Evolutionary conservation across 2,888 invertebrate species (phyloP), one percentile per base, ranked within the genome.

Genomic region (Tinea pellionella): DNA sequence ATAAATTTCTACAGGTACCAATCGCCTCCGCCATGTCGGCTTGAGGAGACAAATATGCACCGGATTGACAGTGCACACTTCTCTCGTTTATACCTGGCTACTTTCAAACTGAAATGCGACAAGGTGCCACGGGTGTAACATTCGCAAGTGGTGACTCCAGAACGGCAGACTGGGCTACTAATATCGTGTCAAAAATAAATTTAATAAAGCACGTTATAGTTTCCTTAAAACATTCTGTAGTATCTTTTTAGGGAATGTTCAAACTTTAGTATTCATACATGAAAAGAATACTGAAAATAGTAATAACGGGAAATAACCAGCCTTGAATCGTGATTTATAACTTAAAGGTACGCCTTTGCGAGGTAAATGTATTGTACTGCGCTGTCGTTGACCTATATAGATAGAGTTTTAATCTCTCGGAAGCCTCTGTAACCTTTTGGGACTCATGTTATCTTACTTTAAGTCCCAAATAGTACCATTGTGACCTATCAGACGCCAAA

Each of bases 241-340:
- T 37, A n/a, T 37, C 37, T 37, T 6, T 37, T 37, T 37, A 37
- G 37, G 4, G 9, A 37, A 37, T 9, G 9, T 9, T 37, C 11
- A 37, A 37, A 37, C 37, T 12, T 37, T 53, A 53, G 53, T 24
- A 53, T 53, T 13, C 53, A 53, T 24, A 51, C 16, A 47, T 24
- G 24, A 53, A 53, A 53, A 15, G 18, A 51, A 24, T 24, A 12
- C 19, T 19, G 73, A 72, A 70, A 65, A 67, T 66, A 65, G 74
- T 79, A 80, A 80, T 78, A 71, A 78, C 75, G 68, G 80, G 75
- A 80, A 81, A 83, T 82, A 79, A 81, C 81, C 32, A 57, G 19
- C 32, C 16, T 74, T 73, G 72, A 69, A 68, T 72, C 63, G 76
- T 80, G 82, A 82, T 82, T 83, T 82, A 81, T 80, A 70, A 72